Evolutionary conservation across 2,113 vertebrate species (phyloP).

Genomic region (Myrmophylax atrothorax): DNA sequence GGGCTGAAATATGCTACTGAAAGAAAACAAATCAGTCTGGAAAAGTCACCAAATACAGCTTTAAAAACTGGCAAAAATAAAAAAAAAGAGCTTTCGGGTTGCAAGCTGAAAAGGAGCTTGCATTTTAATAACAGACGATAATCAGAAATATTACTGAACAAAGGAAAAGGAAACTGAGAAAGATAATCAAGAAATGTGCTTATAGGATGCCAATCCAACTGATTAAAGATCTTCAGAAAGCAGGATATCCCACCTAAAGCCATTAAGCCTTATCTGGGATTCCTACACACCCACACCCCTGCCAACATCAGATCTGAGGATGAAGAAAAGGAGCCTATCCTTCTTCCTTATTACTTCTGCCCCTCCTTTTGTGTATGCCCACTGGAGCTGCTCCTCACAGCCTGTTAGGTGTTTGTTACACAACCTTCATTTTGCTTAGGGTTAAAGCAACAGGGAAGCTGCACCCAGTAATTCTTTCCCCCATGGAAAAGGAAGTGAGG

Average conservation of each 20-base stretch:
- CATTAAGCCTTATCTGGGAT: constrained; percentile 36
- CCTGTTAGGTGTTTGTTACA: fast-evolving
- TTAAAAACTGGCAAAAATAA: neutral
- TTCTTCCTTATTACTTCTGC: constrained; percentile 5
- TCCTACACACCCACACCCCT: neutral
- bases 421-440: neutral
- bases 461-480: neutral
- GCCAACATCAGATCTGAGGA: neutral
- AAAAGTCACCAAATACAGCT: neutral
- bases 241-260: constrained; percentile 45
- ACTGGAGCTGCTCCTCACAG: neutral
- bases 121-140: constrained; percentile 4
- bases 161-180: constrained; percentile 43
- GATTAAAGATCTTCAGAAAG: constrained; percentile 45
- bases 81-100: neutral
- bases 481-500: neutral
- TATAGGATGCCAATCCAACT: constrained; percentile 2
- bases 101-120: neutral
- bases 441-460: neutral
- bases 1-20: neutral
- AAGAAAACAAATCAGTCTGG: neutral
- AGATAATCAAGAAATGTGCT: constrained; percentile 34
- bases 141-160: constrained; percentile 45
- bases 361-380: neutral
- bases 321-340: neutral